These are phyloP conservation scores for Bursaphelenchus okinawaensis DNA, from an alignment of 2,888 invertebrate species.

Conservation along the genomic window DNA sequence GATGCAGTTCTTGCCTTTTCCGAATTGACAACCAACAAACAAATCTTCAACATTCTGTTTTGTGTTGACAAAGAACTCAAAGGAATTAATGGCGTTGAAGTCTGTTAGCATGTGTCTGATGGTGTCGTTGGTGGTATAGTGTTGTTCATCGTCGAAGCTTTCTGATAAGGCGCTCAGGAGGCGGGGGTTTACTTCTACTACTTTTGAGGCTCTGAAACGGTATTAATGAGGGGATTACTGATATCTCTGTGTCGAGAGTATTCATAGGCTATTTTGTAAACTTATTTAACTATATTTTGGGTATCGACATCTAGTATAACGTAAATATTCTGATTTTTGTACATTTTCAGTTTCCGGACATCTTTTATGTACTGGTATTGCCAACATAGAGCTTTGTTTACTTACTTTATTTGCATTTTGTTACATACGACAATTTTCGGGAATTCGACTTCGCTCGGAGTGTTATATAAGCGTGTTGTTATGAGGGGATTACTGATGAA, in stretches of 20 bases:
- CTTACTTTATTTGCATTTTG: slow-evolving; percentile 50
- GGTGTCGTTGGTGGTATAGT: slow-evolving; percentile 22
- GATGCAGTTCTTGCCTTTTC: slow-evolving; percentile 42
- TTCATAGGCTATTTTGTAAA: no score
- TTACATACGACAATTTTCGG: slow-evolving; percentile 49
- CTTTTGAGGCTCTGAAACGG: slow-evolving; percentile 38
- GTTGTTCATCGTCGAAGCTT: slow-evolving; percentile 33
- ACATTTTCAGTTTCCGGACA: no score
- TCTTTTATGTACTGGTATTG: no score
- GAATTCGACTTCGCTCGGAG: slow-evolving; percentile 39
- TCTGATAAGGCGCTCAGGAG: slow-evolving; percentile 34
- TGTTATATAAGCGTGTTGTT: slow-evolving; percentile 41
- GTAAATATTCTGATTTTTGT: neutral
- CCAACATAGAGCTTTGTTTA: neutral
- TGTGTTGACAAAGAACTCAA: slow-evolving; percentile 33
- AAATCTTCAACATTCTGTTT: slow-evolving; percentile 44
- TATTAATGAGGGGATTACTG: neutral
- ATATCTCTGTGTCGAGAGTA: no score
- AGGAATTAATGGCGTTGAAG: slow-evolving; percentile 39
- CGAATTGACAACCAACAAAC: slow-evolving; percentile 46
- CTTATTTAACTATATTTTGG: no score
- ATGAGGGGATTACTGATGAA: slow-evolving; percentile 45
- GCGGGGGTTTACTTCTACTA: slow-evolving; percentile 35
- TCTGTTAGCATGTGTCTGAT: slow-evolving; percentile 28
- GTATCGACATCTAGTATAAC: no score